Evolutionary conservation across 2,888 invertebrate genomes (phyloP).

Genomic region (Beris morrisii): DNA sequence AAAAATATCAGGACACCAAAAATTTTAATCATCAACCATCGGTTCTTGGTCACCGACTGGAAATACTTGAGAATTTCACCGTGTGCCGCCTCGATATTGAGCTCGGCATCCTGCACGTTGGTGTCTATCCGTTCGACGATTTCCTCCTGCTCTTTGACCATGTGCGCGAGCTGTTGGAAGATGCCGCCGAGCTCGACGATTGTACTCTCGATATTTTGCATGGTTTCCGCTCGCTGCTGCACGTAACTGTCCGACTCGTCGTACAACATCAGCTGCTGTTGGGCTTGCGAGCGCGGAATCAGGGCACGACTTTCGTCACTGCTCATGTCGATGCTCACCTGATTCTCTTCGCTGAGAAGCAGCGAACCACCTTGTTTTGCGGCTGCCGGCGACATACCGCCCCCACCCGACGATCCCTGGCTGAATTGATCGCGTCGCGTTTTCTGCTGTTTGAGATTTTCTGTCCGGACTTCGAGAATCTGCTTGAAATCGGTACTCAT

Average conservation of each 20-base stretch:
- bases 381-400: slow-evolving; percentile 64
- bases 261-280: slow-evolving; percentile 72
- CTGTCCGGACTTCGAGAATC: slow-evolving; percentile 95
- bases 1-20: slow-evolving; percentile 98
- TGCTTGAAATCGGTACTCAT: slow-evolving; percentile 98
- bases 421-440: slow-evolving; percentile 80
- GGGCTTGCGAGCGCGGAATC: slow-evolving; percentile 44
- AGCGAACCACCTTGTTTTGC: slow-evolving; percentile 54
- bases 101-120: slow-evolving; percentile 91
- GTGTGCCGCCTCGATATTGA: slow-evolving; percentile 98
- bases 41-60: slow-evolving; percentile 92
- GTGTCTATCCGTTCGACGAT: slow-evolving; percentile 96
- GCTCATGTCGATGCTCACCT: slow-evolving; percentile 83
- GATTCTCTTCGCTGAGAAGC: slow-evolving; percentile 61
- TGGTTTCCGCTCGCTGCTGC: slow-evolving; percentile 91
- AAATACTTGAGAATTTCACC: slow-evolving; percentile 97
- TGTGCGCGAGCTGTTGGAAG: slow-evolving; percentile 91
- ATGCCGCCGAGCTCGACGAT: slow-evolving; percentile 99
- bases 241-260: slow-evolving; percentile 90
- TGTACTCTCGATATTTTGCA: slow-evolving; percentile 99
- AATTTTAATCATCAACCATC: slow-evolving; percentile 99
- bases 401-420: slow-evolving; percentile 65
- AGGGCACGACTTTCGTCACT: slow-evolving; percentile 56
- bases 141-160: slow-evolving; percentile 87
- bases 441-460: slow-evolving; percentile 96